phyloP scores from a whole-genome alignment of 2,888 invertebrate genomes.

The Caenorhabditis japonica region DNA sequence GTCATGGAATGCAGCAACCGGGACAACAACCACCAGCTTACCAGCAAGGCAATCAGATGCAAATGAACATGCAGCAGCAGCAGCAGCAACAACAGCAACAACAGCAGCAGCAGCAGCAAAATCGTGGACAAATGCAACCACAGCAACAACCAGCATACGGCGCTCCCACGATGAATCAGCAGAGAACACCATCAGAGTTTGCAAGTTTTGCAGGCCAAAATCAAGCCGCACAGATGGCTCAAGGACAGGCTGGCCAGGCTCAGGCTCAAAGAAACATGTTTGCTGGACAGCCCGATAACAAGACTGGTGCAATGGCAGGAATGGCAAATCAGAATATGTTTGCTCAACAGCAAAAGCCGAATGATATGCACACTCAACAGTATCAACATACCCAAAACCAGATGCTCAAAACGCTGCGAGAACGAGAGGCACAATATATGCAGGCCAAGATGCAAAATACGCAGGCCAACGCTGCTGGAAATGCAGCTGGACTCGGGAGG shows the following conservation, averaged over 20 bases:
- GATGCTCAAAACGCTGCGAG: constrained; percentile 7
- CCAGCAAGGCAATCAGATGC: constrained; percentile 38
- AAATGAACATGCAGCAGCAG: constrained; percentile 35
- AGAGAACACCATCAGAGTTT: neutral
- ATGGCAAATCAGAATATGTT: constrained; percentile 12
- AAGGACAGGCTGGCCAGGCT: neutral
- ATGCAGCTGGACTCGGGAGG: constrained; percentile 14
- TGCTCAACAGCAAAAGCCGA: constrained; percentile 12
- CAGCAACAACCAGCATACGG: constrained; percentile 8
- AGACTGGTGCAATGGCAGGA: constrained; percentile 8
- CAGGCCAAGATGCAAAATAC: constrained; percentile 21
- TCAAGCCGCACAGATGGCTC: neutral
- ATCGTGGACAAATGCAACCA: constrained; percentile 10
- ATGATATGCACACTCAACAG: constrained; percentile 21
- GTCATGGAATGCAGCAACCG: constrained; percentile 22
- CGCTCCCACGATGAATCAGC: constrained; percentile 4
- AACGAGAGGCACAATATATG: constrained; percentile 24
- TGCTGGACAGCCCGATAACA: constrained; percentile 4
- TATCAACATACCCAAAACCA: constrained; percentile 31
- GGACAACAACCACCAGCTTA: constrained; percentile 21
- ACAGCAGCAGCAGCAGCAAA: constrained; percentile 8
- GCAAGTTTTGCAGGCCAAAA: neutral
- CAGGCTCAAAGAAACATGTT: constrained; percentile 5
- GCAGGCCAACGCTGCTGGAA: constrained; percentile 8
- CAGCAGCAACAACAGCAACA: constrained; percentile 7